Percentiles rank a stretch among this genome's conserved stretches.
These are phyloP conservation scores for Ormyrus thymus DNA, from an alignment of 2,888 invertebrate genomes.

Conservation along the genomic window DNA sequence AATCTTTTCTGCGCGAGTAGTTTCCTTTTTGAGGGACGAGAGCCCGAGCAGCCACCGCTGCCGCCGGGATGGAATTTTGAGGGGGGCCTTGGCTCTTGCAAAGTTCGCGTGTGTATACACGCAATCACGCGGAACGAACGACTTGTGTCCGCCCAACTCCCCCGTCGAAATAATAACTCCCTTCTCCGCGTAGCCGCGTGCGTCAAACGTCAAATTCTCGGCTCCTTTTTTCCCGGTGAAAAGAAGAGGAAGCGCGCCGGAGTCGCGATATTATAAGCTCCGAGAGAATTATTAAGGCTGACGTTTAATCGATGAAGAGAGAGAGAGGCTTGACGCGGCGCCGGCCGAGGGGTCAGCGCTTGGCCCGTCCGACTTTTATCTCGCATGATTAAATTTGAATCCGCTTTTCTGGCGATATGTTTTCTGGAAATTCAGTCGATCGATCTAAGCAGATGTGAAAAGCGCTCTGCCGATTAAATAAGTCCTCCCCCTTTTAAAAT, in stretches of 20 bases:
- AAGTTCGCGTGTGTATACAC: constrained; percentile 60
- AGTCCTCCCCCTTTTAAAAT: constrained; percentile 40
- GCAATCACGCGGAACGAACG: constrained; percentile 67
- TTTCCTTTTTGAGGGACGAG: too few relatives aligned
- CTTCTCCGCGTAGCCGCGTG: neutral
- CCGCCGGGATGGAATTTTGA: constrained; percentile 12
- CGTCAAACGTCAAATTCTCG: constrained; percentile 34
- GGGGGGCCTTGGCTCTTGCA: constrained; percentile 43
- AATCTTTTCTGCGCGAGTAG: too few relatives aligned
- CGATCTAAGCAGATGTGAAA: neutral
- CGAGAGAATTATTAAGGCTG: constrained; percentile 13
- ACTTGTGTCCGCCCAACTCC: constrained; percentile 51
- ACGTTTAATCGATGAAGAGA: constrained; percentile 27
- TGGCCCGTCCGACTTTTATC: too few relatives aligned
- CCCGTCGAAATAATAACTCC: constrained; percentile 49
- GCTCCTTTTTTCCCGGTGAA: neutral
- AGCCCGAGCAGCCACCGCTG: too few relatives aligned
- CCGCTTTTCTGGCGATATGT: too few relatives aligned
- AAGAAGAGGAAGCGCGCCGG: neutral
- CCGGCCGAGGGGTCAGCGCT: too few relatives aligned
- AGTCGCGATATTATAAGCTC: neutral
- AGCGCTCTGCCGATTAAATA: constrained; percentile 47
- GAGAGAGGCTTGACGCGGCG: neutral
- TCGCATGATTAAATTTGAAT: too few relatives aligned
- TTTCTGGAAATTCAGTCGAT: too few relatives aligned